These are phyloP conservation scores for Drosophila tristis DNA, from an alignment of 1,140 invertebrate species.

Conservation along the genomic window DNA sequence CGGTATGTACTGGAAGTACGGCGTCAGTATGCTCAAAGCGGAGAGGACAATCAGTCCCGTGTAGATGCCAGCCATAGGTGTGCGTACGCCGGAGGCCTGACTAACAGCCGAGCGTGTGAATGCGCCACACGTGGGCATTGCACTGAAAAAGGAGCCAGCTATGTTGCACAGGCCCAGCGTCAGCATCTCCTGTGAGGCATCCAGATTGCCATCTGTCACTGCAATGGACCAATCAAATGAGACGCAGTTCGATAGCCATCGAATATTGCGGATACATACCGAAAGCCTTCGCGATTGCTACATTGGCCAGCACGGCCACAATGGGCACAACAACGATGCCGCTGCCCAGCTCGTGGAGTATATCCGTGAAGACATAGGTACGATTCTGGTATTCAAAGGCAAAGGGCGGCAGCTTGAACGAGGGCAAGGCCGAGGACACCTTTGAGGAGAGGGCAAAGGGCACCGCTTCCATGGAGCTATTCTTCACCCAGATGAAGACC, in stretches of 20 bases:
- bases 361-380: conserved; percentile 87
- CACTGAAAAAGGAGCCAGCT: conserved; percentile 89
- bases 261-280: conserved; percentile 85
- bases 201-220: conserved; percentile 86
- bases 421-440: conserved; percentile 88
- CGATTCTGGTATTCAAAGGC: conserved; percentile 86
- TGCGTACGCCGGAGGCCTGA: conserved; percentile 90
- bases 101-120: conserved; percentile 92
- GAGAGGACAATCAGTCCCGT: conserved; percentile 86
- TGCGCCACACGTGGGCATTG: conserved; percentile 92
- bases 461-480: conserved; percentile 69
- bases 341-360: conserved; percentile 88
- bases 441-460: conserved; percentile 85
- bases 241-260: not conserved
- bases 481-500: conserved; percentile 85
- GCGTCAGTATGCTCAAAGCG: conserved; percentile 90
- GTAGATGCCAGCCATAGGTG: conserved; percentile 90
- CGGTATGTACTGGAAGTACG: conserved; percentile 93
- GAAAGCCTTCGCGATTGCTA: conserved; percentile 95
- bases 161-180: conserved; percentile 90
- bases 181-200: conserved; percentile 91
- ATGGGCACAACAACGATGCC: conserved; percentile 91
- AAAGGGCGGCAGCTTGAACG: conserved; percentile 87
- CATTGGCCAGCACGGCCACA: conserved; percentile 92
- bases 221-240: not conserved